Base-by-base conservation (phyloP, 2,113 vertebrate species). In the Hepsetus odoe region DNA sequence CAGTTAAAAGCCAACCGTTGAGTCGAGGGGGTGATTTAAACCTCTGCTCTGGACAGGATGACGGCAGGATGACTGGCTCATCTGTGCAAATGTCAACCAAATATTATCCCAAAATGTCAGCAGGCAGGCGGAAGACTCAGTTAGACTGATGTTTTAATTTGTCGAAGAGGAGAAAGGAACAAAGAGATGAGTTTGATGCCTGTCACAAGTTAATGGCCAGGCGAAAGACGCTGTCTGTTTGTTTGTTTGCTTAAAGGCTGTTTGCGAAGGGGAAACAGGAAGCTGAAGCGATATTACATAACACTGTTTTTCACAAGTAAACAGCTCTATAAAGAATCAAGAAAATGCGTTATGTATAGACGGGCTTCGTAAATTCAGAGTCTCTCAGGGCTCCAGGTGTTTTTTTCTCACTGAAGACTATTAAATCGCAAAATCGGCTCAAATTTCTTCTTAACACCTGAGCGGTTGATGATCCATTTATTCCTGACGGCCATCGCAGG, bases 1-100 rank as follows among this genome's bases (percentile, higher is more conserved):
- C 18, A 84, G 83, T 83, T 82, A 86, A 65, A 59, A 69, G 74
- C 61, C 35, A 72, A 55, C 58, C 56, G 71, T 67, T 65, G 81
- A 82, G 30, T 38, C 0, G 9, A 86, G 74, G 78, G 58, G 11
- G 56, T 1, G 18, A 49, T 75, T 42, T 59, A 40, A 79, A 76
- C 59, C 18, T 67, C 61, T 16, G 38, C 65, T 83, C 66, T 49
- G 69, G 46, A 26, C 32, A 22, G 3, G 18, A 58, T 30, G 65
- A 51, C 28, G 20, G 49, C 28, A 35, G 76, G 42, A 49, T 59
- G 28, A 20, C 58, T 44, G 14, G 14, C 58, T 12, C 35, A 13
- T 13, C 14, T 20, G 20, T 62, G 59, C 72, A 79, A 79, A 79
- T 75, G 66, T 71, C 72, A 79, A 69, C 71, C 33, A 65, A 79